Evolutionary conservation across 2,797 vertebrate genomes (phyloP).

Genomic region (Neosalanx taihuensis): DNA sequence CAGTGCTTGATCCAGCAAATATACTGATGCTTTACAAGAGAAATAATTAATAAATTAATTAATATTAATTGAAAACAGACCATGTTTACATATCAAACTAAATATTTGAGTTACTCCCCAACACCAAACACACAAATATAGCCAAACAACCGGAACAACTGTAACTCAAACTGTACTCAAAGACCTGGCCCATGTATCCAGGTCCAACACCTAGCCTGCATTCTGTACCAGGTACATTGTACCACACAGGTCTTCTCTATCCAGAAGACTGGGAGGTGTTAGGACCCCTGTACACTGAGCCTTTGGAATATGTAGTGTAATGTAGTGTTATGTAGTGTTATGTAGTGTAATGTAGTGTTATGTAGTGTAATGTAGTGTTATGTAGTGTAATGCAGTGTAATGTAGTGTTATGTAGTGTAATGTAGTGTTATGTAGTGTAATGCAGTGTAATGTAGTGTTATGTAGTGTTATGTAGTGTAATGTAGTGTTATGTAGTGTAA

Average conservation of each 20-base stretch:
- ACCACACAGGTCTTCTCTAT: conserved; percentile 51
- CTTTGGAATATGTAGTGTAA: conserved; percentile 7
- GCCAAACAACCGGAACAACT: no score
- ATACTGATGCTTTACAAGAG: no score
- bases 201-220: not conserved
- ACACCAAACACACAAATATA: no score
- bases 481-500: no score
- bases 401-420: not conserved
- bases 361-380: not conserved
- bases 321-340: not conserved
- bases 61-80: no score
- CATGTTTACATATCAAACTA: no score
- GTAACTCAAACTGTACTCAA: not conserved
- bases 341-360: no score
- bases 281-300: conserved; percentile 2
- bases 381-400: not conserved
- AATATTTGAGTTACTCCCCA: no score
- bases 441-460: not conserved
- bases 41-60: no score
- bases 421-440: not conserved
- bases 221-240: conserved; percentile 50
- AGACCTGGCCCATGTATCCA: conserved; percentile 1
- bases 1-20: no score
- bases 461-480: no score
- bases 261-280: conserved; percentile 1